phyloP scores from a whole-genome alignment of 1,140 invertebrate species.

The Drosophila guanche region DNA sequence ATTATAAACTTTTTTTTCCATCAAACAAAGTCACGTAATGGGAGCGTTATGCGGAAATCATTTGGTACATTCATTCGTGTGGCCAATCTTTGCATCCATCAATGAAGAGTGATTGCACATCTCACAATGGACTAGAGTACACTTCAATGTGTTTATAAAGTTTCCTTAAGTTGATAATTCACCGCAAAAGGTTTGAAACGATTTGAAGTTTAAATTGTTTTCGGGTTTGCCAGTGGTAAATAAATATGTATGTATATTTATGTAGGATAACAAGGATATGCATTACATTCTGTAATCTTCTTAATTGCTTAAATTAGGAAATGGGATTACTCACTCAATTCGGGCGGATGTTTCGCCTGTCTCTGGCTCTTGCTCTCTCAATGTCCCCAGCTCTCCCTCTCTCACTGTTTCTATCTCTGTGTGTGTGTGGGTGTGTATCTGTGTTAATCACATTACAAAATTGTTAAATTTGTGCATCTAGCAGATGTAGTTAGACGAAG shows the following conservation, averaged over 20 bases:
- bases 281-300: slow-evolving; percentile 49
- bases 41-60: slow-evolving; percentile 35
- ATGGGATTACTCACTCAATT: slow-evolving; percentile 62
- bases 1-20: slow-evolving; percentile 33
- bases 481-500: slow-evolving; percentile 1
- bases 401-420: neutral
- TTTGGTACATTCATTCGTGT: slow-evolving; percentile 13
- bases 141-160: too few relatives aligned
- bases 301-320: slow-evolving; percentile 71
- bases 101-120: slow-evolving; percentile 20
- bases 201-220: slow-evolving; percentile 2
- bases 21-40: slow-evolving; percentile 36
- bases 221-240: neutral
- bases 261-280: neutral
- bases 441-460: slow-evolving; percentile 18
- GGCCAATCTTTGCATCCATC: slow-evolving; percentile 37
- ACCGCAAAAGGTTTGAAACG: neutral
- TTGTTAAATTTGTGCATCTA: slow-evolving; percentile 27
- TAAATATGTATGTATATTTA: neutral
- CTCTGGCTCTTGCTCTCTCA: neutral
- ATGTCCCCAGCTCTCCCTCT: neutral
- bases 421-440: neutral
- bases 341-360: slow-evolving; percentile 24
- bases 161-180: too few relatives aligned
- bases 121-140: neutral